Conservation (phyloP, 2,113 vertebrate genomes). For the Amphiprion percula region DNA sequence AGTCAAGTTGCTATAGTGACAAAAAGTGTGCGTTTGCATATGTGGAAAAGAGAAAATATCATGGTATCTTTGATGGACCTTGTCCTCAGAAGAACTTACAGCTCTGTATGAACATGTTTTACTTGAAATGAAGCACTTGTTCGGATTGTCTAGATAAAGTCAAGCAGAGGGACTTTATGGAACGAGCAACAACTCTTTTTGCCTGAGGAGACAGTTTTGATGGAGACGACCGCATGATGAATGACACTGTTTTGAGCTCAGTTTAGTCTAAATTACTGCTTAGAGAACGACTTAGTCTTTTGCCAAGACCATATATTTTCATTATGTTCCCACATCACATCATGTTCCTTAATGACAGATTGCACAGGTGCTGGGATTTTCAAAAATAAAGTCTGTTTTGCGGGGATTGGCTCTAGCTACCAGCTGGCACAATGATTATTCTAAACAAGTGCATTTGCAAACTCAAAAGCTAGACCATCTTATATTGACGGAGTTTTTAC, state of each 20-base stretch:
- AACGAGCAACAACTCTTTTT: not conserved
- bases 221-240: slow-evolving; percentile 43
- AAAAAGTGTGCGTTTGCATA: too few species aligned
- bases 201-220: slow-evolving; percentile 25
- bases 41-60: too few species aligned
- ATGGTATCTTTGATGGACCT: too few species aligned
- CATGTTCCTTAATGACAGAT: slow-evolving; percentile 63
- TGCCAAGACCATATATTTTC: slow-evolving; percentile 55
- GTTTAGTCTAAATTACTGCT: slow-evolving; percentile 52
- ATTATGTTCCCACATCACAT: slow-evolving; percentile 66
- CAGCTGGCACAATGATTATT: slow-evolving; percentile 68
- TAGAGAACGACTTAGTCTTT: slow-evolving; percentile 34
- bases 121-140: not conserved
- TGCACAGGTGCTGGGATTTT: slow-evolving; percentile 31
- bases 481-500: too few species aligned
- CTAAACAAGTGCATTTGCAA: slow-evolving; percentile 38
- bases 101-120: too few species aligned
- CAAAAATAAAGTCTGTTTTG: slow-evolving; percentile 39
- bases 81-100: not conserved
- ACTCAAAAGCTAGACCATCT: slow-evolving; percentile 19
- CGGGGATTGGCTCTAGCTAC: slow-evolving; percentile 52
- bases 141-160: too few species aligned
- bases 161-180: not conserved
- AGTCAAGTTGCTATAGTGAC: too few species aligned
- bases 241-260: slow-evolving; percentile 58